Base-by-base conservation (phyloP, 2,888 invertebrate genomes). In the Azorinus chamasolen region DNA sequence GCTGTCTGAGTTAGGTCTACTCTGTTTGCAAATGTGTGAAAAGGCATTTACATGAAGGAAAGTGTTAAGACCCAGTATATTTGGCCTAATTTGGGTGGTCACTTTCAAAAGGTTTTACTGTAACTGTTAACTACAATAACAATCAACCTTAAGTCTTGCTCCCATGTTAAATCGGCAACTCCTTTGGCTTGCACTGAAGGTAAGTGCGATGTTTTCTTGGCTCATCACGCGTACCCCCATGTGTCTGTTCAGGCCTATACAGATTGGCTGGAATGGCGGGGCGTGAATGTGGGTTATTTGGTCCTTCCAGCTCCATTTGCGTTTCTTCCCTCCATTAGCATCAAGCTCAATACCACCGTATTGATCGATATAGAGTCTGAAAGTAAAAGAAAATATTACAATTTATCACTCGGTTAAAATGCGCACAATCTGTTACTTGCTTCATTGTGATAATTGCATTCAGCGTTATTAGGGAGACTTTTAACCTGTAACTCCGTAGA, bases 261-360 rank as follows among this genome's bases (percentile, higher is more conserved):
- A 89, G 73, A 93, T 87, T 1, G 93, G 92, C 75, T 93, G 93
- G 74, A 93, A 91, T 0, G 93, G 93, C 8, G 93, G 93, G 2
- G 92, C 93, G 75, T 93, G 93, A 0, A 91, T 89, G 45, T 92
- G 91, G 12, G 85, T 84, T 32, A 87, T 77, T 48, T 87, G 87
- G 50, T 90, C 91, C 62, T 88, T 87, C 93, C 93, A 93, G 8
- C 65, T 71, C 93, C 93, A 93, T 32, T 85, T 83, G n/a, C 89
- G 83, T 58, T 86, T 87, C 62, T 83, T 83, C 3, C 75, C 82
- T 2, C 93, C 93, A 16, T 71, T 48, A 10, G 74, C 54, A 57
- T 91, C 89, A 18, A 91, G 79, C 73, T 93, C 93, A n/a, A 91
- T 65, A 10, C 93, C 93, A 8, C 90, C 91, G 32, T 88, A 66